Evolutionary conservation across 2,797 vertebrate species (phyloP).

Genomic region (Falco peregrinus): DNA sequence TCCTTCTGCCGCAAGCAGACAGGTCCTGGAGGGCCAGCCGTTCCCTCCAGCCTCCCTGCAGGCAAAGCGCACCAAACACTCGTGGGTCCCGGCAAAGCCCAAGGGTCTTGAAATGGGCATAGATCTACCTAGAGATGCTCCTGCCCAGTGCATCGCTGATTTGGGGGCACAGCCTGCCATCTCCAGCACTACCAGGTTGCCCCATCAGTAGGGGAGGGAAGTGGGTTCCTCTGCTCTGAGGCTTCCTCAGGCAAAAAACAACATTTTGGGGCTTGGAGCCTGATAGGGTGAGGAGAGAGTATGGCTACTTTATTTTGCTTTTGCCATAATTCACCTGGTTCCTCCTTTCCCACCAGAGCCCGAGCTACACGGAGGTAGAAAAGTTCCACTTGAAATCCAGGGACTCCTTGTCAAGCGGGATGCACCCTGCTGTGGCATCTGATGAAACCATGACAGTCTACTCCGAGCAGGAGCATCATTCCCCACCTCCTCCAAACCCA

Average conservation of each 20-base stretch:
- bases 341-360: conserved; percentile 74
- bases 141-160: not conserved
- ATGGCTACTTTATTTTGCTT: not conserved
- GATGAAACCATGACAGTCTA: conserved; percentile 78
- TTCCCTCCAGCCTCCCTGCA: not conserved
- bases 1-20: not conserved
- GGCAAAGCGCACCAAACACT: not conserved
- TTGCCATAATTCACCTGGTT: not conserved
- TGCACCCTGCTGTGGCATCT: conserved; percentile 74
- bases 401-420: conserved; percentile 81
- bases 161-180: not conserved
- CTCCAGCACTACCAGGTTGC: not conserved
- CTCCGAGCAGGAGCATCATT: conserved; percentile 74
- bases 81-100: not conserved
- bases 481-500: conserved; percentile 28
- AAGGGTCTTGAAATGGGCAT: not conserved
- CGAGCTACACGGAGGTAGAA: conserved; percentile 74
- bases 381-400: conserved; percentile 77
- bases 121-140: not conserved
- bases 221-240: not conserved
- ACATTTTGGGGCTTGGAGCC: not conserved
- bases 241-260: not conserved
- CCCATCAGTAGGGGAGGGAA: not conserved
- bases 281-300: not conserved
- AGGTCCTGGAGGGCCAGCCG: fast-evolving